phyloP scores from a whole-genome alignment of 1,140 invertebrate genomes.

The Rhagoletis pomonella region DNA sequence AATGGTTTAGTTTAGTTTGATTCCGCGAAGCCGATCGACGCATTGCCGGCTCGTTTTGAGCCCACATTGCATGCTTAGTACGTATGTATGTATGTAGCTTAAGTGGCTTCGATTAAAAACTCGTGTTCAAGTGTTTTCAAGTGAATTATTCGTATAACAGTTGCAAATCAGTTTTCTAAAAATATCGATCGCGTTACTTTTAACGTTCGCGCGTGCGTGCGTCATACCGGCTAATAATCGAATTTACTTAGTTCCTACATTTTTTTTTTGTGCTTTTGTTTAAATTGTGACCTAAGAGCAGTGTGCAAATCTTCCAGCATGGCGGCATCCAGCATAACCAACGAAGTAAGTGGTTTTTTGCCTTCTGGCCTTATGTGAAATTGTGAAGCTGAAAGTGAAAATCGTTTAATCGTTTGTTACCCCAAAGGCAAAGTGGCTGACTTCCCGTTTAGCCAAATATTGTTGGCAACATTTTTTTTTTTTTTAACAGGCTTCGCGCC shows the following conservation, averaged over 20 bases:
- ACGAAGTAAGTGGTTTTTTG: constrained; percentile 8
- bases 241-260: neutral
- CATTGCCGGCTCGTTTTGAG: neutral
- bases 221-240: neutral
- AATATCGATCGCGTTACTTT: neutral
- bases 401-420: neutral
- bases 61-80: constrained; percentile 13
- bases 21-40: constrained; percentile 32
- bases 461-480: neutral
- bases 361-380: neutral
- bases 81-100: too few relatives aligned
- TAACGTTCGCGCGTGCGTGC: neutral
- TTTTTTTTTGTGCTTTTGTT: neutral
- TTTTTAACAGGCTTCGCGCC: neutral
- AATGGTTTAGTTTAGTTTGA: constrained; percentile 46
- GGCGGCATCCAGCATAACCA: constrained; percentile 31
- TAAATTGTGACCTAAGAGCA: neutral
- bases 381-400: neutral
- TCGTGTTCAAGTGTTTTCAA: neutral
- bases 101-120: neutral
- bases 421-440: neutral
- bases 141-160: neutral
- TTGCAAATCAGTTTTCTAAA: neutral
- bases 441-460: constrained; percentile 15
- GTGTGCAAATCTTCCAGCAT: neutral